A percentile compares a stretch with the other conserved stretches of the same genome.
phyloP scores from a whole-genome alignment of 2,888 invertebrate species.

The Gortyna flavago region DNA sequence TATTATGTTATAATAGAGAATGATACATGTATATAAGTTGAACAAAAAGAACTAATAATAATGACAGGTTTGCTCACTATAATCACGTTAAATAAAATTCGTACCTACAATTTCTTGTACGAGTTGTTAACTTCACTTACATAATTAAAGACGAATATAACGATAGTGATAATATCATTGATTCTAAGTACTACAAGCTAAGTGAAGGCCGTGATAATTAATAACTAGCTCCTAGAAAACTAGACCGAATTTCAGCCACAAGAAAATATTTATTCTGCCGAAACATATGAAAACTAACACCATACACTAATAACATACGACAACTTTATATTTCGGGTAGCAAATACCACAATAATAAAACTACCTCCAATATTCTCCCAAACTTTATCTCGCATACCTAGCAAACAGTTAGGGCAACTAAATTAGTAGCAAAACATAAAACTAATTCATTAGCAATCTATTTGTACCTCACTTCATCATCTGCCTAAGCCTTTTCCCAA shows the following conservation, averaged over 20 bases:
- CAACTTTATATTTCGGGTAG: not conserved
- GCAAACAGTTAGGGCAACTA: constrained; percentile 35
- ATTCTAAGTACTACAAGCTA: no score
- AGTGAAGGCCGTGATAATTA: not conserved
- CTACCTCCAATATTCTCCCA: not conserved
- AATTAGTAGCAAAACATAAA: constrained; percentile 32
- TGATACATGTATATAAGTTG: no score
- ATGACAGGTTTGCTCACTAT: no score
- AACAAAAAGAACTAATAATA: not conserved
- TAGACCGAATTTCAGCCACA: not conserved
- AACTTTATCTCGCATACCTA: constrained; percentile 13
- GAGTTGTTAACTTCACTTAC: not conserved
- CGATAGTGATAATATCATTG: no score
- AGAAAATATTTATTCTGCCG: not conserved
- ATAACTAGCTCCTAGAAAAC: not conserved
- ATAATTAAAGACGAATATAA: not conserved
- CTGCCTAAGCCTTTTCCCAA: no score
- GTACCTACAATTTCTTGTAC: no score
- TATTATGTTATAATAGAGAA: no score
- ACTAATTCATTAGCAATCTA: constrained; percentile 43
- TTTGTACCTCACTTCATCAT: constrained; percentile 19
- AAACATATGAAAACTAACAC: constrained; percentile 20
- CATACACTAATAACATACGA: no score
- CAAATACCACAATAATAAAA: not conserved
- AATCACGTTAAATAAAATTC: no score